Base-by-base conservation (phyloP, 2,888 invertebrate genomes). In the Chouioia cunea region DNA sequence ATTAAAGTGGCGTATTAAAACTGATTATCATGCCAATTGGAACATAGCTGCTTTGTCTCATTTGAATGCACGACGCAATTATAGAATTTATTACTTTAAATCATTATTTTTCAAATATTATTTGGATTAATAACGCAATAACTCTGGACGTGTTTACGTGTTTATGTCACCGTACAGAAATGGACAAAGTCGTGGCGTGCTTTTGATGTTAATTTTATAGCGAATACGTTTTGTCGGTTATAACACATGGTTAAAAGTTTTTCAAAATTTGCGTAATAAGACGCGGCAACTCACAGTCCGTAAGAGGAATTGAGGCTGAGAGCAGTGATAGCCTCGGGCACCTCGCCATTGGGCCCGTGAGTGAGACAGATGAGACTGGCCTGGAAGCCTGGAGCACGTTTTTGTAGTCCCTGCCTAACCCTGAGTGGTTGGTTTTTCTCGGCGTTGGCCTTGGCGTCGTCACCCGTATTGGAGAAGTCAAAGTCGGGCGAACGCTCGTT, bases 371-470 rank as follows among this genome's bases (percentile, higher is more conserved):
- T 95, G 76, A 99, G 89, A 82, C 97, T 94, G 59, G 97, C 95
- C 89, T 99, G 98, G 90, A 97, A 99, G 77, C 99, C 99, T n/a
- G 97, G 90, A 50, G 93, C 91, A 86, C 97, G 93, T 83, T 97
- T 94, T 82, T 93, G 91, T 73, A 90, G 87, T 47, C 96, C 96
- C 63, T 89, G 86, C 81, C 92, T 90, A 65, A 95, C 93, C 85
- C 90, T 90, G 70, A 93, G 87, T 73, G 88, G 86, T 70, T 86
- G 87, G 81, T 83, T 87, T 81, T 81, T 80, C 75, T 87, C 82
- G 16, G 65, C 60, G 48, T 68, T 86, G 86, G 75, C 88, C 84
- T 82, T 88, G 77, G 80, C 88, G 84, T 86, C 83, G 87, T 88
- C 79, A 22, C 80, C 80, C 22, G 79, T 76, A 50, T 89, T 88